A percentile compares a stretch with the other conserved stretches of the same genome.
Conservation (phyloP, 2,888 invertebrate genomes). For the Platycnemis pennipes region DNA sequence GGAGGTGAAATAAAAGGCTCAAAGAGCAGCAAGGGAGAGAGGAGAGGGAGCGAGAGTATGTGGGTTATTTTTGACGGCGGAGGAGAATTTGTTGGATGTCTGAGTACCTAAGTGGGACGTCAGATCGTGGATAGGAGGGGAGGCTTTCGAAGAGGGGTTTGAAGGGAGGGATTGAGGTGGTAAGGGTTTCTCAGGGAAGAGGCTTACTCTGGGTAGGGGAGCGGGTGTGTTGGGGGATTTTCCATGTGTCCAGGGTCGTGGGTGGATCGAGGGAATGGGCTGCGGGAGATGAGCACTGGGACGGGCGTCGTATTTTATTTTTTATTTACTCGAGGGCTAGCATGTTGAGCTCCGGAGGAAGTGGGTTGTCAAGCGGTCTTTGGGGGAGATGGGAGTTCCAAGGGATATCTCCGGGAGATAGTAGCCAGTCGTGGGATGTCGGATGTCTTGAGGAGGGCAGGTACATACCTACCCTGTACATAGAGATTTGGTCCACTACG, state of each 20-base stretch:
- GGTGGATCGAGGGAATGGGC: not conserved
- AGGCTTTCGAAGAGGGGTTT: not conserved
- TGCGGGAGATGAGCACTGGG: not conserved
- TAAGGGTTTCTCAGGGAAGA: not conserved
- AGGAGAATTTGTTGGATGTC: not conserved
- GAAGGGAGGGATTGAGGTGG: not conserved
- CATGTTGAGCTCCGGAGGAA: not conserved
- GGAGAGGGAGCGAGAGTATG: not conserved
- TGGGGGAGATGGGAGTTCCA: not conserved
- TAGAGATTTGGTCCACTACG: not conserved
- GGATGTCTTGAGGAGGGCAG: not conserved
- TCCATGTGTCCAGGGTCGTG: not conserved
- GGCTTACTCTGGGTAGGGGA: not conserved
- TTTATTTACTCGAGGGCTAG: not conserved
- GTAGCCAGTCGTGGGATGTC: not conserved
- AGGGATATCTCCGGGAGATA: not conserved
- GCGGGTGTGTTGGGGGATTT: not conserved
- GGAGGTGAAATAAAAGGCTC: not conserved
- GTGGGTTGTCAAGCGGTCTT: constrained; percentile 28
- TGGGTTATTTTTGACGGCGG: not conserved
- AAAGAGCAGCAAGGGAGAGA: not conserved
- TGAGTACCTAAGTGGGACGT: not conserved
- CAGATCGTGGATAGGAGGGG: not conserved
- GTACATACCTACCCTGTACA: not conserved
- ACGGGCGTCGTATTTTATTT: not conserved